Evolutionary conservation across 2,888 invertebrate species (phyloP).

Genomic region (Acanthosepion pharaonis): DNA sequence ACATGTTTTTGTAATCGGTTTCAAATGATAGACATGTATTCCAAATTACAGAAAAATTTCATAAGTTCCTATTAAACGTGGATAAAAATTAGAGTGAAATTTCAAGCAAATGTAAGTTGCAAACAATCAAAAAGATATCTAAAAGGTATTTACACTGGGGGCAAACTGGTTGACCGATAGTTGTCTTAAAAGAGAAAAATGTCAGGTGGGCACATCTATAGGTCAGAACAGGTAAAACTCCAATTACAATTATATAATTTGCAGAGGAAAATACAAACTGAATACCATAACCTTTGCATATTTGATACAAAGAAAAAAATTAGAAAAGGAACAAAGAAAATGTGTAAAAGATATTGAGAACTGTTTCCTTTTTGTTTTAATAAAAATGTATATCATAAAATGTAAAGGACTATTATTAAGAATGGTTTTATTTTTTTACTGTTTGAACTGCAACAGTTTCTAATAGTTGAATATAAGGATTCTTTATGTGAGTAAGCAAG

Average conservation of each 20-base stretch:
- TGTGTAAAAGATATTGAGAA: no score
- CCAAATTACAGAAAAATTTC: no score
- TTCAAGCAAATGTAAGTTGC: background rate
- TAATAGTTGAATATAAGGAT: background rate
- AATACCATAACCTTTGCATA: conserved; percentile 21
- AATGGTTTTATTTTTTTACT: background rate
- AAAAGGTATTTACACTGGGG: background rate
- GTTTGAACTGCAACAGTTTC: background rate
- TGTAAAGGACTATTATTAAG: background rate
- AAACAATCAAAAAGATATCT: background rate
- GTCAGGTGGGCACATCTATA: conserved; percentile 33
- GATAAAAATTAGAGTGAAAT: background rate
- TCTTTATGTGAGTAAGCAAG: background rate
- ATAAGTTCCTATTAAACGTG: background rate
- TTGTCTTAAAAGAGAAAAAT: conserved; percentile 9
- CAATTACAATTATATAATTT: background rate
- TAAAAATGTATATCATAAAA: background rate
- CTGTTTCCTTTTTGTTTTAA: background rate
- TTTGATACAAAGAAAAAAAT: background rate
- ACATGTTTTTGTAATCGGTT: no score
- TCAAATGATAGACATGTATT: no score
- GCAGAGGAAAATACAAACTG: background rate
- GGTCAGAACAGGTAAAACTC: background rate
- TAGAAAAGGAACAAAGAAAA: no score
- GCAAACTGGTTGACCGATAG: background rate